Conservation (phyloP, 2,797 vertebrate species). For the Galago senegalensis region DNA sequence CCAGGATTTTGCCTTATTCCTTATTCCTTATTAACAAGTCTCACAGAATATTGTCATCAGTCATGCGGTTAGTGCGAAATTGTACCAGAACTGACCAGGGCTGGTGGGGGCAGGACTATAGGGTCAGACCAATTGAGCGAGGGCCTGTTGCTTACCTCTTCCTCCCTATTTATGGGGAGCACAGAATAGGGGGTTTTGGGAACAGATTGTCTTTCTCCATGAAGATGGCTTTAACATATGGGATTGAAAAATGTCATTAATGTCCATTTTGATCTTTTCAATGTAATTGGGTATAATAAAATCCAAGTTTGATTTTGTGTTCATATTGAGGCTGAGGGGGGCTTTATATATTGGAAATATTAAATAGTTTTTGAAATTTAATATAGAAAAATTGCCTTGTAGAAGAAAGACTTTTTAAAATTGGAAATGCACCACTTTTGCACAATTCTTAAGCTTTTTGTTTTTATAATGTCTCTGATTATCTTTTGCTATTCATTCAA, state of each 20-base stretch:
- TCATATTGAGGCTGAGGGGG: slow-evolving; percentile 22
- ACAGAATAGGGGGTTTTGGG: fast-evolving
- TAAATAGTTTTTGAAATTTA: slow-evolving; percentile 27
- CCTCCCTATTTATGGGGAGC: not conserved
- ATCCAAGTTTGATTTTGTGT: slow-evolving; percentile 48
- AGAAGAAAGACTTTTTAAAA: not conserved
- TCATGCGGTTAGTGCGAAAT: fast-evolving
- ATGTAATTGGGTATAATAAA: slow-evolving; percentile 51
- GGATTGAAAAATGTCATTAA: not conserved
- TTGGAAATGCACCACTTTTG: not conserved
- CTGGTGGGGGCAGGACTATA: fast-evolving
- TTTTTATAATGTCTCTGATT: not conserved
- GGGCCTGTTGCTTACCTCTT: not conserved
- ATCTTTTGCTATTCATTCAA: not conserved
- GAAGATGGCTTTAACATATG: not conserved
- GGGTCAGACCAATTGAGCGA: not conserved
- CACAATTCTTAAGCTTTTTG: not conserved
- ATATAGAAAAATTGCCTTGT: not conserved
- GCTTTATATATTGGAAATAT: slow-evolving; percentile 50
- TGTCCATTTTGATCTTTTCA: slow-evolving; percentile 56
- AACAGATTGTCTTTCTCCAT: not conserved
- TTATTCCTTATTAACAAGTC: not conserved
- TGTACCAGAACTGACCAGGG: not conserved
- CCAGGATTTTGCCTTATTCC: not conserved
- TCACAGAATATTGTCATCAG: not conserved